Conservation (phyloP, 2,888 invertebrate species). For the Oscheius sp. region DNA sequence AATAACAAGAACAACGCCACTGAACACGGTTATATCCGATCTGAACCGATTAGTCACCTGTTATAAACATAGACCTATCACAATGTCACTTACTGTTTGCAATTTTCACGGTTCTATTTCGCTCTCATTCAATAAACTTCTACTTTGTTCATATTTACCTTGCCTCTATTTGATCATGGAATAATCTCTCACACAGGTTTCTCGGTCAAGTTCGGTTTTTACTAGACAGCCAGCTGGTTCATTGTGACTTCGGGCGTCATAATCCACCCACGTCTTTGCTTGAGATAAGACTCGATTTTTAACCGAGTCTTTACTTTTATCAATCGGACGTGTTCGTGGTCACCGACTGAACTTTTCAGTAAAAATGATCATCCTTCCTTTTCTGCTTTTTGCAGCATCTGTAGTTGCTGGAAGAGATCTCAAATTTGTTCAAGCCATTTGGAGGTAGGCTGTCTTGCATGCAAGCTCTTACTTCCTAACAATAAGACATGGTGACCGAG, state of each 20-base stretch:
- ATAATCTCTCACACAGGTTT: too few relatives aligned
- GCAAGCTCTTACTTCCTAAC: too few relatives aligned
- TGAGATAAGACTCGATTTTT: constrained; percentile 4
- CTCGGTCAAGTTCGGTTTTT: too few relatives aligned
- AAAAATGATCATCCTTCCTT: not conserved
- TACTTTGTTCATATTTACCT: too few relatives aligned
- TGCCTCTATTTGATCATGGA: too few relatives aligned
- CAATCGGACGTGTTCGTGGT: not conserved
- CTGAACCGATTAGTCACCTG: too few relatives aligned
- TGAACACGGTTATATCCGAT: not conserved
- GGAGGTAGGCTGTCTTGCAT: constrained; percentile 76
- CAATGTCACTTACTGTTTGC: too few relatives aligned
- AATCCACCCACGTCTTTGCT: not conserved
- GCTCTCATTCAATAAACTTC: too few relatives aligned
- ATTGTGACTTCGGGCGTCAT: not conserved
- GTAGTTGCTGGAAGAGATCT: constrained; percentile 38
- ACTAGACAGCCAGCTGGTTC: too few relatives aligned
- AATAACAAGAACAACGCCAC: not conserved
- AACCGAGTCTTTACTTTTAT: not conserved
- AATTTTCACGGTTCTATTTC: too few relatives aligned
- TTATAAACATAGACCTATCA: too few relatives aligned
- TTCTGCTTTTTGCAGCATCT: not conserved
- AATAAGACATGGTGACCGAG: constrained; percentile 71
- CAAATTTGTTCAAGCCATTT: constrained; percentile 77
- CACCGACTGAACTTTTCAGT: not conserved